A percentile compares a stretch with the other conserved stretches of the same genome.
These are phyloP conservation scores for Nibea coibor DNA, from an alignment of 2,113 vertebrate genomes.

Conservation along the genomic window DNA sequence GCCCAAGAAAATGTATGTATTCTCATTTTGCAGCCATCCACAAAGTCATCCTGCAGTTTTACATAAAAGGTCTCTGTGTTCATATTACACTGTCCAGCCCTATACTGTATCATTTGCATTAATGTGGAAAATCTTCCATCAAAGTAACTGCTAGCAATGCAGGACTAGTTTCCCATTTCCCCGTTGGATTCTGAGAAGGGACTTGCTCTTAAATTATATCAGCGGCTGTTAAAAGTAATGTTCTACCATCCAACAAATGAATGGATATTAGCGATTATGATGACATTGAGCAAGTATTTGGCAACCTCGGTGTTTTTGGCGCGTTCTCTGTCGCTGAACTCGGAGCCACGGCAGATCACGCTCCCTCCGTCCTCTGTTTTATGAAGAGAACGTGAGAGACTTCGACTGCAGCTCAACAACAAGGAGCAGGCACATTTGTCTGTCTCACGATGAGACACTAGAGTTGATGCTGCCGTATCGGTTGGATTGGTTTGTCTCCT, in stretches of 20 bases:
- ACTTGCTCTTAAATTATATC: conserved; percentile 50
- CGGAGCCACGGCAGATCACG: conserved; percentile 19
- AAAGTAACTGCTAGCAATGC: conserved; percentile 44
- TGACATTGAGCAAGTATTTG: conserved; percentile 45
- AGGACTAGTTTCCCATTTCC: conserved; percentile 36
- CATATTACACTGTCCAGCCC: conserved; percentile 24
- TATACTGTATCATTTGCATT: conserved; percentile 39
- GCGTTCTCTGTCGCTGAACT: conserved; percentile 17
- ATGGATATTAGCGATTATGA: conserved; percentile 39
- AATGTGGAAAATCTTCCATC: conserved; percentile 68
- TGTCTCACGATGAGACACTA: background rate
- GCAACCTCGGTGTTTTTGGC: conserved; percentile 44
- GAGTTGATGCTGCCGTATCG: background rate
- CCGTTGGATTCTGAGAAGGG: conserved; percentile 9
- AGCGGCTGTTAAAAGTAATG: conserved; percentile 39
- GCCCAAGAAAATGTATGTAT: conserved; percentile 28
- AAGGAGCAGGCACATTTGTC: background rate
- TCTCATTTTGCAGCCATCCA: conserved; percentile 57
- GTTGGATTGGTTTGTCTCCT: background rate
- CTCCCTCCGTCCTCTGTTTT: conserved; percentile 26
- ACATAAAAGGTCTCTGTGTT: conserved; percentile 36
- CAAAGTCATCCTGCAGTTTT: conserved; percentile 40
- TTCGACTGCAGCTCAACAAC: conserved; percentile 8
- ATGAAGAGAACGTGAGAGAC: conserved; percentile 14
- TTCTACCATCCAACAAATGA: conserved; percentile 31